Conservation (phyloP, 1,140 invertebrate genomes). For the Caenorhabditis latens region DNA sequence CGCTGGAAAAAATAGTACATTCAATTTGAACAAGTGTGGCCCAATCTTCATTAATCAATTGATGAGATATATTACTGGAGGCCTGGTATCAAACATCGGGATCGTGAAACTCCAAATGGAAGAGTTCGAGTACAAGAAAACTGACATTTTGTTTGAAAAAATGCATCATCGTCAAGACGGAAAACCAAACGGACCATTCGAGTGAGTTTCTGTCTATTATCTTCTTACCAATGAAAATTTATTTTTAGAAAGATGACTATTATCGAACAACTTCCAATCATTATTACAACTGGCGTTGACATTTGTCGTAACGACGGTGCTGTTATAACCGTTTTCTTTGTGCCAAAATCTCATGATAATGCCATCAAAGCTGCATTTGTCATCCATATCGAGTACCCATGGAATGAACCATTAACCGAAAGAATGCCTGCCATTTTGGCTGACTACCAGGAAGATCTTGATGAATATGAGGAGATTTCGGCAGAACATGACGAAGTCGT, state of each 20-base stretch:
- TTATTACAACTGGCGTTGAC: not conserved
- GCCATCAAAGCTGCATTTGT: not conserved
- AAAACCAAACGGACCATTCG: not conserved
- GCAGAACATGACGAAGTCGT: not conserved
- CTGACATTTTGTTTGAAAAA: not conserved
- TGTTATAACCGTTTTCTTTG: not conserved
- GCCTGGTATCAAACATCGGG: not conserved
- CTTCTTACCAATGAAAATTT: too few relatives aligned
- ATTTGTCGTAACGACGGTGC: not conserved
- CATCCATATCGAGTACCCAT: not conserved
- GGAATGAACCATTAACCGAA: not conserved
- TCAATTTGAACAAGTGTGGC: too few relatives aligned
- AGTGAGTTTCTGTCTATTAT: not conserved
- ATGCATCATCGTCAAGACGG: not conserved
- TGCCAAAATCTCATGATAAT: not conserved
- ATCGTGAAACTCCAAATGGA: not conserved
- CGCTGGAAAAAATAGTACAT: too few relatives aligned
- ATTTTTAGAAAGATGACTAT: not conserved
- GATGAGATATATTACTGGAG: not conserved
- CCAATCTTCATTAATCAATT: too few relatives aligned
- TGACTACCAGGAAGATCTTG: not conserved
- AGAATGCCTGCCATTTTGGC: not conserved
- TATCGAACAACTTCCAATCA: too few relatives aligned
- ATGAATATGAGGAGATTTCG: not conserved
- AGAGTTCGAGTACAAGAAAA: not conserved